Base-by-base conservation (phyloP, 1,140 invertebrate genomes). In the Yoshiicerus persimilis region DNA sequence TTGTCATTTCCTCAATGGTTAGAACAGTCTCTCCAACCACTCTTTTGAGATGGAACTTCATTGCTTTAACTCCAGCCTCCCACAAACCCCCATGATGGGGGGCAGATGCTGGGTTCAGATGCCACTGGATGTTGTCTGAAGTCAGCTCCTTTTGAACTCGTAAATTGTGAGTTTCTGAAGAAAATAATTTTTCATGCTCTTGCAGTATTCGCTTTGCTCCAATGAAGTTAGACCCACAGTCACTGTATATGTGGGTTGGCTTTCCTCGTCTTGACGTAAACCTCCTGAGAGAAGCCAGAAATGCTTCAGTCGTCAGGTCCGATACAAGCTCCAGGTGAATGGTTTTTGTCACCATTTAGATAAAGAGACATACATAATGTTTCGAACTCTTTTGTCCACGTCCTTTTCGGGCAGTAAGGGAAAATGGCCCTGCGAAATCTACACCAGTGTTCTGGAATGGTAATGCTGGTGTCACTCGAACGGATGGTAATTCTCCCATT, bases 171-270 rank as follows among this genome's bases (percentile, higher is more conserved):
- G 10, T 0, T 16, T 2, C 2, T 4, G 75, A 77, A 13, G 25
- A 20, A 20, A 36, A 8, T 1, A 34, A 11, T 6, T 25, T 6
- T 1, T 25, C 1, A 5, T 25, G 4, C 20, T 77, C 75, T 23
- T 32, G 56, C 16, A 90, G 34, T 25, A 89, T 77, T 34, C 87
- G 88, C 3, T 90, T 80, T 0, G 92, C 90, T 23, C 92, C 92
- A 16, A 90, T 56, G 89, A 93, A 93, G 88, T 93, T 93, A 0
- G 92, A 93, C n/a, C 92, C 93, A 77, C 91, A 91, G 86, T 93
- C 93, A 38, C 88, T 92, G 66, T 91, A 92, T 0, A 93, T 88
- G 64, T 91, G 47, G 4, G 23, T 39, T 2, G 92, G 90, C 5
- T 39, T 83, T 39, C 87, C 89, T 66, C 93, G 89, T 8, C 92